A percentile compares a stretch with the other conserved stretches of the same genome.
These are phyloP conservation scores for Trichoplusia ni DNA, from an alignment of 1,140 invertebrate species.

Conservation along the genomic window DNA sequence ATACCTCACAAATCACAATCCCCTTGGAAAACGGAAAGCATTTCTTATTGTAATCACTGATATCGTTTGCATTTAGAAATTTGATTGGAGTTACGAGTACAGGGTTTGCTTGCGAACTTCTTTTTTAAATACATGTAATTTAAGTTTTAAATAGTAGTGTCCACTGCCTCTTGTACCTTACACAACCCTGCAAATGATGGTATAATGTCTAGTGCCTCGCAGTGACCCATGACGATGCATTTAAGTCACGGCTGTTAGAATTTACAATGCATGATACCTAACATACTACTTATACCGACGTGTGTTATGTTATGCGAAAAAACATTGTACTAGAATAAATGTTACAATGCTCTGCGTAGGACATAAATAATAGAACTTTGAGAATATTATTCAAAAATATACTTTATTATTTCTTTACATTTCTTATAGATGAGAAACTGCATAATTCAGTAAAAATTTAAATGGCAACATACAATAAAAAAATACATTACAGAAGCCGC, in stretches of 20 bases:
- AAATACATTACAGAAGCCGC: conserved; percentile 57
- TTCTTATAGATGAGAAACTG: neutral
- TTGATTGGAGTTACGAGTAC: no score
- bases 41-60: no score
- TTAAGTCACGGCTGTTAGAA: conserved; percentile 39
- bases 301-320: neutral
- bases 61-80: no score
- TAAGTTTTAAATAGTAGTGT: no score
- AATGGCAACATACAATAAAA: conserved; percentile 19
- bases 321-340: no score
- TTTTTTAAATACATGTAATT: no score
- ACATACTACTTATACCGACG: conserved; percentile 9
- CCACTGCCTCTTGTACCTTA: no score
- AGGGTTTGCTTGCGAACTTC: no score
- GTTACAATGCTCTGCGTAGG: no score
- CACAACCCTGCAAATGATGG: conserved; percentile 9
- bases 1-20: no score
- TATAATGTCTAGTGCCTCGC: conserved; percentile 32
- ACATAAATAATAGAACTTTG: no score
- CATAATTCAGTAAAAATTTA: conserved; percentile 7
- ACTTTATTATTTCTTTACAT: conserved; percentile 29
- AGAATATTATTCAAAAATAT: conserved; percentile 8
- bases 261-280: conserved; percentile 6
- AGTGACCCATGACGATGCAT: conserved; percentile 53
- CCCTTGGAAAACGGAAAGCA: no score